A percentile compares a stretch with the other conserved stretches of the same genome.
phyloP scores from a whole-genome alignment of 2,797 vertebrate genomes.

The Semaprochilodus insignis region DNA sequence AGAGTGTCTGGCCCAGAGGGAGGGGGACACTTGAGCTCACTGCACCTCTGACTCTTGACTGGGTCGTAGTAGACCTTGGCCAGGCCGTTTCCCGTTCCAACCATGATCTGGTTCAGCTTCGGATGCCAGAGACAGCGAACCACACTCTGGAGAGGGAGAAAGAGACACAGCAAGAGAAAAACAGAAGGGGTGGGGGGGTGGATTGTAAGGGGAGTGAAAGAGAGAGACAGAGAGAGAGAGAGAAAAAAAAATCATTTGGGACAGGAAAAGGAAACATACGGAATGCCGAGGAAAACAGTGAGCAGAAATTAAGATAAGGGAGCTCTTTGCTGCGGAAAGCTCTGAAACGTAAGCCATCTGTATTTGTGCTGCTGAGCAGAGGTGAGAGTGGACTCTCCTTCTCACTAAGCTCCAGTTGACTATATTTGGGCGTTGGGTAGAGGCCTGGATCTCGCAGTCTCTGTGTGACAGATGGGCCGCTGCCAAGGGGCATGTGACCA shows the following conservation, averaged over 20 bases:
- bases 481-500: conserved; percentile 71
- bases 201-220: not conserved
- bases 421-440: conserved; percentile 83
- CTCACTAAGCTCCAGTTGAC: conserved; percentile 75
- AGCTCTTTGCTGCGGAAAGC: not conserved
- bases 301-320: conserved; percentile 2
- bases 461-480: conserved; percentile 78
- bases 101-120: conserved; percentile 98
- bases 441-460: conserved; percentile 73
- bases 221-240: not conserved
- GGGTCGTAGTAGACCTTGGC: conserved; percentile 98
- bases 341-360: conserved; percentile 7
- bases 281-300: conserved; percentile 16
- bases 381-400: conserved; percentile 56
- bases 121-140: conserved; percentile 98
- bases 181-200: not conserved
- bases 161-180: conserved; percentile 22
- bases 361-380: conserved; percentile 46
- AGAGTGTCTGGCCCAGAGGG: not conserved
- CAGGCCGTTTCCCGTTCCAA: conserved; percentile 93
- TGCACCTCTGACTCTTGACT: conserved; percentile 93
- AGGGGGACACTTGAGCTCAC: conserved; percentile 8
- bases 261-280: conserved; percentile 22
- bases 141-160: conserved; percentile 80
- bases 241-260: conserved; percentile 14